Evolutionary conservation across 2,797 vertebrate species (phyloP).

Genomic region (Distichodus sexfasciatus): DNA sequence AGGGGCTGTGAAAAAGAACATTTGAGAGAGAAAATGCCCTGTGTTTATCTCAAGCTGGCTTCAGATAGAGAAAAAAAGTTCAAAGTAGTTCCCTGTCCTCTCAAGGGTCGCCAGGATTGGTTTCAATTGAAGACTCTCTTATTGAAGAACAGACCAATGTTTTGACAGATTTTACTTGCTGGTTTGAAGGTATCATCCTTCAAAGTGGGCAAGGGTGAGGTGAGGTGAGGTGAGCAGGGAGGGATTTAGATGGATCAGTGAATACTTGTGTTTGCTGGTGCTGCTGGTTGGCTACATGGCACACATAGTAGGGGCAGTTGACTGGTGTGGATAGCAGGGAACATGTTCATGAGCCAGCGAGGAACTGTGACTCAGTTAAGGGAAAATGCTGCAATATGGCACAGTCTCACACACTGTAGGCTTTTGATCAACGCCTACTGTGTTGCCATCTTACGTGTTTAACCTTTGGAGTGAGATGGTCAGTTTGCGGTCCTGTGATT

Average conservation of each 20-base stretch:
- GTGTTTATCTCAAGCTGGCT: constrained; percentile 70
- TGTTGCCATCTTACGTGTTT: too few relatives aligned
- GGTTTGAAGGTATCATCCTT: constrained; percentile 38
- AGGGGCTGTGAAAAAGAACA: constrained; percentile 52
- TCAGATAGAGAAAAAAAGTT: constrained; percentile 64
- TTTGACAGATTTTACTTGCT: constrained; percentile 14
- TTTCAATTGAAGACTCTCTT: constrained; percentile 12
- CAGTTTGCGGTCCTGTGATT: too few relatives aligned
- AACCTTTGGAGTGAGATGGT: too few relatives aligned
- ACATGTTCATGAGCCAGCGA: background rate
- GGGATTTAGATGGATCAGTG: constrained; percentile 46
- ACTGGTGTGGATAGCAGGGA: constrained; percentile 14
- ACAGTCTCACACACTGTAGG: background rate
- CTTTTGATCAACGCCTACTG: background rate
- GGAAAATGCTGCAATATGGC: background rate
- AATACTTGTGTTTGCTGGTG: background rate
- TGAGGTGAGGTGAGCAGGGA: constrained; percentile 24
- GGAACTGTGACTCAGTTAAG: constrained; percentile 17
- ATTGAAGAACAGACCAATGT: constrained; percentile 34
- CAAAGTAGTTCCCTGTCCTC: constrained; percentile 24
- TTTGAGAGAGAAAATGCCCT: background rate
- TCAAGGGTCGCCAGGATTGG: constrained; percentile 34
- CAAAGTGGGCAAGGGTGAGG: constrained; percentile 8
- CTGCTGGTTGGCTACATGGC: background rate
- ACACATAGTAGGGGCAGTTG: constrained; percentile 6